Evolutionary conservation across 1,140 invertebrate genomes (phyloP).

Genomic region (Copidosoma floridanum): DNA sequence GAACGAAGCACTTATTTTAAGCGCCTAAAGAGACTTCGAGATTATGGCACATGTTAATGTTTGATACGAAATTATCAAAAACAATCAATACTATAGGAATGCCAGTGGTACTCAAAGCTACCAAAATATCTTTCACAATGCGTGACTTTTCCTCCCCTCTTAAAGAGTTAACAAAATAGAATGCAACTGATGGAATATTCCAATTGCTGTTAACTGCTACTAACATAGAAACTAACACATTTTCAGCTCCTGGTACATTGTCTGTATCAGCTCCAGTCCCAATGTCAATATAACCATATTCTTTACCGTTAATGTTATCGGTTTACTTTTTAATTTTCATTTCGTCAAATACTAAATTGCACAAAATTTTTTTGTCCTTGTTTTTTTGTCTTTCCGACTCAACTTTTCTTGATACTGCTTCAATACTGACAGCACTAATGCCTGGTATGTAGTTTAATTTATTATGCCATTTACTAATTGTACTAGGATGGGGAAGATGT

Average conservation of each 20-base stretch:
- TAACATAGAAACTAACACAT: constrained; percentile 25
- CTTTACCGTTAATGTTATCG: background rate
- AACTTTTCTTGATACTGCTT: background rate
- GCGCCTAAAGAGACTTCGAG: no score
- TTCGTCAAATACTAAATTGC: background rate
- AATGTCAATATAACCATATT: background rate
- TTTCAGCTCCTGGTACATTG: constrained; percentile 7
- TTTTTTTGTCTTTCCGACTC: background rate
- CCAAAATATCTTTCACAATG: no score
- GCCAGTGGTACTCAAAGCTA: no score
- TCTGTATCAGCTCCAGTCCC: background rate
- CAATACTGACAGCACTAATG: background rate
- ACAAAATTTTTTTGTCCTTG: background rate
- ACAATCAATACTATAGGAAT: no score
- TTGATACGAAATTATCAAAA: no score
- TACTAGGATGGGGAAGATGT: no score
- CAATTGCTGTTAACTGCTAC: constrained; percentile 20
- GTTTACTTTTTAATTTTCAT: background rate
- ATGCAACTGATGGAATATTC: no score
- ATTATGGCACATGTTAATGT: no score
- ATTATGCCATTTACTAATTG: background rate
- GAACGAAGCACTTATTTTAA: no score
- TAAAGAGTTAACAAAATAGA: no score
- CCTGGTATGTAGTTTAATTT: background rate
- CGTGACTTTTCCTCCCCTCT: no score